phyloP scores from a whole-genome alignment of 2,888 invertebrate genomes.

The Pseudoips prasinana region DNA sequence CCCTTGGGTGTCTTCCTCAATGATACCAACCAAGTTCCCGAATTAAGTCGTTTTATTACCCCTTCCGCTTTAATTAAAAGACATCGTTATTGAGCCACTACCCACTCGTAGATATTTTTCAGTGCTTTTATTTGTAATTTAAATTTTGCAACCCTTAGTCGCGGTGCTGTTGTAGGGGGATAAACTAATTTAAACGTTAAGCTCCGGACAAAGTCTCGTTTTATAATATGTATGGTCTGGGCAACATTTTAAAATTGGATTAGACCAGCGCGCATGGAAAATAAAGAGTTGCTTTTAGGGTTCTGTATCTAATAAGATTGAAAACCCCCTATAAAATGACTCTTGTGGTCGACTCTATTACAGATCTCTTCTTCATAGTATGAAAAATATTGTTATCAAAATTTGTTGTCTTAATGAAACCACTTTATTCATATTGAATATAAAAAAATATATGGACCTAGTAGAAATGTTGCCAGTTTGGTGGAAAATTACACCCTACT shows the following conservation, averaged over 20 bases:
- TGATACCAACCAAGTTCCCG: conserved; percentile 60
- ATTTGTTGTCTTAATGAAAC: too few relatives aligned
- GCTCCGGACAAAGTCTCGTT: conserved; percentile 73
- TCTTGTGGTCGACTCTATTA: too few relatives aligned
- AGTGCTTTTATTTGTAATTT: conserved; percentile 82
- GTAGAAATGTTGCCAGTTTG: too few relatives aligned
- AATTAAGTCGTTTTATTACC: conserved; percentile 77
- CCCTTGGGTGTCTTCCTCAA: conserved; percentile 41
- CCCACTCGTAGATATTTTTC: conserved; percentile 79
- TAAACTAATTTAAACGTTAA: conserved; percentile 82
- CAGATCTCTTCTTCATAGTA: too few relatives aligned
- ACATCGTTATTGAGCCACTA: conserved; percentile 78
- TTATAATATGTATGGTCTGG: conserved; percentile 71
- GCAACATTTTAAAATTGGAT: conserved; percentile 73
- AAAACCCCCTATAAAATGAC: too few relatives aligned
- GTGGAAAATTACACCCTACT: too few relatives aligned
- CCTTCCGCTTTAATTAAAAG: conserved; percentile 78
- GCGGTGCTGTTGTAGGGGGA: conserved; percentile 73
- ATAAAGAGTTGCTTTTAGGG: conserved; percentile 36
- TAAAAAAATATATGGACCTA: too few relatives aligned
- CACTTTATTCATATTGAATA: too few relatives aligned
- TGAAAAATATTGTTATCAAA: too few relatives aligned
- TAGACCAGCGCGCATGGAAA: conserved; percentile 50
- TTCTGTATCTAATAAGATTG: too few relatives aligned
- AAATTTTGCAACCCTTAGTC: conserved; percentile 79